A percentile compares a stretch with the other conserved stretches of the same genome.
Evolutionary conservation across 1,140 invertebrate species (phyloP).

Genomic region (Subanguina moxae): DNA sequence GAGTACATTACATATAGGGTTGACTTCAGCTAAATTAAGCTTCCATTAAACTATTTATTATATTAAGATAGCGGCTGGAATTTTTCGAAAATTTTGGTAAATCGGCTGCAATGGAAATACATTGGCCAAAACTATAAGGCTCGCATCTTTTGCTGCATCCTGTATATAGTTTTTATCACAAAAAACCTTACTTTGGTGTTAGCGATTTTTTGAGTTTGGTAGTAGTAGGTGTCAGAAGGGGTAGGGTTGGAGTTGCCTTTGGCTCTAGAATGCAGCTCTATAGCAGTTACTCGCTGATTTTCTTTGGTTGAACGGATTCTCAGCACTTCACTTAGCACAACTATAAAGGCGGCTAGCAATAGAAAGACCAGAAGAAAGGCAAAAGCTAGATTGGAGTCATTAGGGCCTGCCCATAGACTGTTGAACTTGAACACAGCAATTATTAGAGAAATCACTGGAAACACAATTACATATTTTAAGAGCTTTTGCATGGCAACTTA

Average conservation of each 20-base stretch:
- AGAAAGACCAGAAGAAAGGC: constrained; percentile 17
- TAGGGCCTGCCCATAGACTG: constrained; percentile 11
- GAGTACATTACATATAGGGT: too few relatives aligned
- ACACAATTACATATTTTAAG: background rate
- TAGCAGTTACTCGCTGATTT: constrained; percentile 34
- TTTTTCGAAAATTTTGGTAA: too few relatives aligned
- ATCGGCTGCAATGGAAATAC: too few relatives aligned
- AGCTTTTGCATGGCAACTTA: background rate
- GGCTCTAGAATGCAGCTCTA: constrained; percentile 35
- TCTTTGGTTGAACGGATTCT: constrained; percentile 15
- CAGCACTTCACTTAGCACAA: constrained; percentile 33
- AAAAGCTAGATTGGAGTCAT: constrained; percentile 17
- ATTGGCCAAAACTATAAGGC: too few relatives aligned
- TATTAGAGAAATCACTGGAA: constrained; percentile 5
- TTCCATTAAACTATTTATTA: too few relatives aligned
- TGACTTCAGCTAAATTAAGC: too few relatives aligned
- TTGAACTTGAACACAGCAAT: background rate
- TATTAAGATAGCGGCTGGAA: too few relatives aligned
- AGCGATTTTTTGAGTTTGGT: constrained; percentile 28
- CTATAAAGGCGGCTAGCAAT: constrained; percentile 20
- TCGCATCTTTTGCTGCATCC: too few relatives aligned
- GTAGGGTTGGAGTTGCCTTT: constrained; percentile 14
- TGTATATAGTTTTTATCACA: too few relatives aligned
- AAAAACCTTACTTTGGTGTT: constrained; percentile 14
- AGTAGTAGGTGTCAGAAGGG: constrained; percentile 36